These are phyloP conservation scores for Caenorhabditis afra DNA, from an alignment of 2,888 invertebrate genomes.

Conservation along the genomic window DNA sequence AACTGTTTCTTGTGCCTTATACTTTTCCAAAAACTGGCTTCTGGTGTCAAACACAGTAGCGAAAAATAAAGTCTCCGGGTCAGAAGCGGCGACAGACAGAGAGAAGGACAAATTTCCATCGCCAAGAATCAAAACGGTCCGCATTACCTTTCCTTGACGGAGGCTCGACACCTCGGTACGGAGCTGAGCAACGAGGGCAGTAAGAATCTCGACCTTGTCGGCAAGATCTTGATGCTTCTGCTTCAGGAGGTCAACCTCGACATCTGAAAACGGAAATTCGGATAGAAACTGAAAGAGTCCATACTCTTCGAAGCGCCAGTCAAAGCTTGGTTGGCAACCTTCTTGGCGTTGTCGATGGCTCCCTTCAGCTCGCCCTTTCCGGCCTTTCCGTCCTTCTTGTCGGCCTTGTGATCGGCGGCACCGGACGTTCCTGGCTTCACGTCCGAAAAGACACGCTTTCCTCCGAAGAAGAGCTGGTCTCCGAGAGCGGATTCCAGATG, in stretches of 20 bases:
- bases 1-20: slow-evolving; percentile 51
- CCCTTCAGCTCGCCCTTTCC: slow-evolving; percentile 39
- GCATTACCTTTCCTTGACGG: slow-evolving; percentile 35
- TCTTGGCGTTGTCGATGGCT: slow-evolving; percentile 63
- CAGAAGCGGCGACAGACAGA: slow-evolving; percentile 46
- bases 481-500: slow-evolving; percentile 64
- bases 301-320: neutral
- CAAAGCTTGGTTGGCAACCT: slow-evolving; percentile 57
- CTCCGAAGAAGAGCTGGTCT: slow-evolving; percentile 69
- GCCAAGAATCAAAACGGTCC: slow-evolving; percentile 61
- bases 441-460: slow-evolving; percentile 68
- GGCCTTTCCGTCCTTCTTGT: slow-evolving; percentile 27
- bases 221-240: slow-evolving; percentile 63
- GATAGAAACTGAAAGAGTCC: slow-evolving; percentile 1
- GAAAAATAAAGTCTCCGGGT: slow-evolving; percentile 36
- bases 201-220: slow-evolving; percentile 61
- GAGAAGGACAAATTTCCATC: slow-evolving; percentile 73
- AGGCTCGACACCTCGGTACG: slow-evolving; percentile 45
- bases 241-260: slow-evolving; percentile 58
- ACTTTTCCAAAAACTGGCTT: slow-evolving; percentile 56
- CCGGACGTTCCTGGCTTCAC: slow-evolving; percentile 40
- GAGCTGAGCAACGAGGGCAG: slow-evolving; percentile 64
- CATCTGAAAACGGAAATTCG: neutral
- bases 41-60: slow-evolving; percentile 67
- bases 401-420: neutral